phyloP scores from a whole-genome alignment of 1,140 invertebrate genomes.

The Neodiprion lecontei region DNA sequence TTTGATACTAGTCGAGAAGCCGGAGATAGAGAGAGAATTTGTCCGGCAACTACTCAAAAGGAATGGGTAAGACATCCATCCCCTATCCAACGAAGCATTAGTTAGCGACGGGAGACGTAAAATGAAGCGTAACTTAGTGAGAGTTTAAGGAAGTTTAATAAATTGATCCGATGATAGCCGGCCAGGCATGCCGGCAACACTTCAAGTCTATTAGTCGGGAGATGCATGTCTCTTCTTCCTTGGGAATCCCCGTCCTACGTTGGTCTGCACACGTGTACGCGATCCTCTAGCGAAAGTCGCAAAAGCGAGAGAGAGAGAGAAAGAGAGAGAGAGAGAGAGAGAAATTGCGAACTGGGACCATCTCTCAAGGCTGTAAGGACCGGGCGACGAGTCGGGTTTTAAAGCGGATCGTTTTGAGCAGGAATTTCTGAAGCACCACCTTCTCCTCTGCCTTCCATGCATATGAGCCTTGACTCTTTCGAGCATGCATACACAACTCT shows the following conservation, averaged over 20 bases:
- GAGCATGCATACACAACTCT: no score
- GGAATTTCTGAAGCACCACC: no score
- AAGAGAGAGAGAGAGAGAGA: no score
- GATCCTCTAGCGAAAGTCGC: not conserved
- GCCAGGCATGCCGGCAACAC: constrained; percentile 39
- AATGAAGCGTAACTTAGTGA: constrained; percentile 10
- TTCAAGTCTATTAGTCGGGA: constrained; percentile 38
- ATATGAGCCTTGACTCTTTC: no score
- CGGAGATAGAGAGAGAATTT: no score
- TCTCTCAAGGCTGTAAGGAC: not conserved
- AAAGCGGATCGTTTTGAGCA: constrained; percentile 12
- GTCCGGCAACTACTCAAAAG: no score
- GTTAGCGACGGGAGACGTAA: not conserved
- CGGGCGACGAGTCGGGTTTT: constrained; percentile 33
- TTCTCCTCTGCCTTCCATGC: no score
- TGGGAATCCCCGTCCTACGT: constrained; percentile 20
- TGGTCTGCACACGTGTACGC: constrained; percentile 8
- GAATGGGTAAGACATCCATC: no score
- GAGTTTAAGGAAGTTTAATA: constrained; percentile 42
- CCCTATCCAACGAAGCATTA: no score
- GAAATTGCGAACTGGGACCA: no score
- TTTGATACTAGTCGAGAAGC: no score
- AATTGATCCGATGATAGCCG: constrained; percentile 39
- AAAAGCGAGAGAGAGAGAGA: not conserved
- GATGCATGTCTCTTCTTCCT: constrained; percentile 36